Conservation (phyloP, 1,140 invertebrate species). For the Eumeta japonica region DNA sequence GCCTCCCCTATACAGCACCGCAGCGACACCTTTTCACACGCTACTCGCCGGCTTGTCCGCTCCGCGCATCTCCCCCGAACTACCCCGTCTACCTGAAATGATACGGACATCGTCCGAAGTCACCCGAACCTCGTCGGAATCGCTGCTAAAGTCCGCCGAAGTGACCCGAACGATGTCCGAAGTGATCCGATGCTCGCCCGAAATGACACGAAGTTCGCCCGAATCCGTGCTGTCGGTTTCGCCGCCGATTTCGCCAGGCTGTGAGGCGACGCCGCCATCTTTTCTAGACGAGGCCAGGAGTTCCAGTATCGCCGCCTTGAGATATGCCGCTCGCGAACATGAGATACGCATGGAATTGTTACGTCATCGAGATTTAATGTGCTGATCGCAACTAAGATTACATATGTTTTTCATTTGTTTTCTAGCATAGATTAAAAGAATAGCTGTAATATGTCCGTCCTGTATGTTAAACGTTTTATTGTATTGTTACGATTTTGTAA, state of each 20-base stretch:
- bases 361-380: slow-evolving; percentile 63
- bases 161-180: slow-evolving; percentile 58
- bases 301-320: slow-evolving; percentile 87
- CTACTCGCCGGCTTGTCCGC: slow-evolving; percentile 79
- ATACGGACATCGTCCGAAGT: slow-evolving; percentile 58
- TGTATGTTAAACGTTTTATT: too few species aligned
- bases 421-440: too few species aligned
- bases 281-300: slow-evolving; percentile 66
- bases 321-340: slow-evolving; percentile 89
- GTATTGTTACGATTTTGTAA: too few species aligned
- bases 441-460: too few species aligned
- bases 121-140: slow-evolving; percentile 25
- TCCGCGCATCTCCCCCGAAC: too few species aligned
- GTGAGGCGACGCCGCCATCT: slow-evolving; percentile 37
- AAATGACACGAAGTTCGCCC: slow-evolving; percentile 25
- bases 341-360: slow-evolving; percentile 84
- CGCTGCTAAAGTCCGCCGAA: slow-evolving; percentile 22
- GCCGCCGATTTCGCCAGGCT: slow-evolving; percentile 54
- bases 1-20: slow-evolving; percentile 63
- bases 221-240: slow-evolving; percentile 55
- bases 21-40: slow-evolving; percentile 78
- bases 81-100: too few species aligned
- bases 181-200: slow-evolving; percentile 40
- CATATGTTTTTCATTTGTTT: neutral
- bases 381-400: slow-evolving; percentile 21